A percentile compares a stretch with the other conserved stretches of the same genome.
Conservation (phyloP, 2,797 vertebrate genomes). For the Clamator glandarius region DNA sequence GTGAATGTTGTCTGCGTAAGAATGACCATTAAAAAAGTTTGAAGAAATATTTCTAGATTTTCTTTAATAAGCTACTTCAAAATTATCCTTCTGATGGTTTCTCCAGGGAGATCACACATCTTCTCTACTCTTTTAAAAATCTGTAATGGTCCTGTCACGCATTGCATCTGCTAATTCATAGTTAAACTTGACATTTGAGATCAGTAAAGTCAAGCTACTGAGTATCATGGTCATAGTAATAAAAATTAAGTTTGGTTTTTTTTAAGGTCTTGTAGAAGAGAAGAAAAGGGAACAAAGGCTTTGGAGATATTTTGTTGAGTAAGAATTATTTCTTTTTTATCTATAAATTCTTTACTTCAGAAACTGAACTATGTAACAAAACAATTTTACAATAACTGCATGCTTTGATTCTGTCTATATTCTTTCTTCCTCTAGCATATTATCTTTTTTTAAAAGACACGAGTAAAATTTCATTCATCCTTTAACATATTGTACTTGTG, state of each 20-base stretch:
- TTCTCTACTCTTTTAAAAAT: not conserved
- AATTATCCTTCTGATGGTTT: not conserved
- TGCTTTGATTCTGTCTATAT: not conserved
- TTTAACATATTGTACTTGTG: conserved; percentile 2
- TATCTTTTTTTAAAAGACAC: not conserved
- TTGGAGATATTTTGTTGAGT: not conserved
- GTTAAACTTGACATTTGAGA: not conserved
- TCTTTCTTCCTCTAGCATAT: not conserved
- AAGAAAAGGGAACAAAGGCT: not conserved
- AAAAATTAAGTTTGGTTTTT: not conserved
- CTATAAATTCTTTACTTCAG: not conserved
- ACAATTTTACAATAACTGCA: not conserved
- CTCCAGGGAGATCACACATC: not conserved
- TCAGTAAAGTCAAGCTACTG: not conserved
- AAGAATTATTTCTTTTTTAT: not conserved
- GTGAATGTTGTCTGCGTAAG: not conserved
- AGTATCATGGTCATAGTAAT: not conserved
- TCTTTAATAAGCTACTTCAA: not conserved
- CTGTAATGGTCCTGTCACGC: not conserved
- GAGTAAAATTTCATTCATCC: not conserved
- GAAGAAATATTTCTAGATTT: not conserved
- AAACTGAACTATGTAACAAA: not conserved
- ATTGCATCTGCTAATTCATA: not conserved
- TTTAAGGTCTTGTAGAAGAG: not conserved
- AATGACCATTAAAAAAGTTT: not conserved